Evolutionary conservation across 2,888 invertebrate species (phyloP), one percentile per base, ranked within the genome.

Genomic region (Spodoptera picta): DNA sequence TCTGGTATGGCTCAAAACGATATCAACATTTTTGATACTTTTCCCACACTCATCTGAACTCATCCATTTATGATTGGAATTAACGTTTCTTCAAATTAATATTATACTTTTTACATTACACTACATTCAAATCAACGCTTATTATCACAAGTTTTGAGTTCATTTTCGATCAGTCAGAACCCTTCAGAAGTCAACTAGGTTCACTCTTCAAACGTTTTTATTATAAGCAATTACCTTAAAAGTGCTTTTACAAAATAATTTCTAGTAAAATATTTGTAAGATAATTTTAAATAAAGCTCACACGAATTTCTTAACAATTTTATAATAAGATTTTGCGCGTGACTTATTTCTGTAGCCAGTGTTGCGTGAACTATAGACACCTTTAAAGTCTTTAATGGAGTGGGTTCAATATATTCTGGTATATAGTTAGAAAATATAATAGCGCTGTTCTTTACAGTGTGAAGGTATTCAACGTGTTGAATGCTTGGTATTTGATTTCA

Each of bases 251-350:
- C 61, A 27, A 27, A 52, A 52, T 55, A 59, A 69, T 71, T 69
- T 58, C 69, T 55, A 0, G 10, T 51, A 49, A 69, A 71, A 59
- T 55, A 12, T 63, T 31, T 4, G 9, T 41, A 14, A 69, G 31
- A 63, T 74, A 14, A 74, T 63, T 69, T 49, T 46, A 49, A 48
- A 68, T 70, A 55, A 62, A 46, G 45, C 45, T 68, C 42, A 14
- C 54, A 57, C 45, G 61, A 68, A 61, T 54, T 62, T 62, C 62
- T 73, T 55, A 41, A 68, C 56, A 73, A 61, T 61, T 70, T 70
- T 46, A 46, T 62, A 48, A 58, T 44, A 68, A 62, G 42, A 68
- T 68, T 54, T 54, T 58, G 23, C 43, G 7, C 47, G 12, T 55
- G 12, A 45, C 24, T 44, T 27, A 11, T 14, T 69, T 5, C 11